Evolutionary conservation across 2,888 invertebrate species (phyloP), one percentile per base, ranked within the genome.

Genomic region (Callyntrura sp.): DNA sequence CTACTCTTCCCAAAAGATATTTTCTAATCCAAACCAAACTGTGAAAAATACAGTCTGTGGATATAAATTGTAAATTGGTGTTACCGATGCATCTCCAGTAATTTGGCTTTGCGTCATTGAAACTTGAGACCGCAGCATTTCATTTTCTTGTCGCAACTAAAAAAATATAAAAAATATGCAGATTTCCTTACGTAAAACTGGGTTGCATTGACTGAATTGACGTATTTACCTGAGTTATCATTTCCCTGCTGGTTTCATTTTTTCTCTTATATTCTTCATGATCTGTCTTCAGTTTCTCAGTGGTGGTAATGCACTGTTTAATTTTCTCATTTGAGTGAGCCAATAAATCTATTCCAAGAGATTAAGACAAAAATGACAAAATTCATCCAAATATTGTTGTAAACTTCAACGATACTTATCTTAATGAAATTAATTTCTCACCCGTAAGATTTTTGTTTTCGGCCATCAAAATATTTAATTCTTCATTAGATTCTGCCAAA

Each of bases 321-420:
- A 87, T 87, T 62, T 87, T 87, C n/a, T 87, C 87, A 81, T 87
- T 87, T 14, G 87, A 87, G 43, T 87, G 79, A 12, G 81, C 81
- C 28, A 87, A n/a, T 11, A 87, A 17, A 57, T 87, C 87, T 86
- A 25, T n/a, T n/a, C n/a, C n/a, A 35, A 17, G 48, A 76, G 9
- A 73, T 43, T 25, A 20, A 45, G 17, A 3, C 14, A 14, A 55
- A 11, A 76, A 48, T 76, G 17, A 76, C 2, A 51, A 51, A 5
- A 70, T 43, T n/a, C 8, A 28, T 43, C n/a, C n/a, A n/a, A 35
- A 28, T 70, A 6, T 70, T 70, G 35, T 43, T 43, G 12, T 35
- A n/a, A 70, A n/a, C n/a, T n/a, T n/a, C n/a, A n/a, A n/a, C n/a
- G n/a, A n/a, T n/a, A n/a, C n/a, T n/a, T 70, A 11, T 35, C 17